Percentiles rank a stretch among this genome's conserved stretches.
phyloP scores from a whole-genome alignment of 2,113 vertebrate genomes.

The Nettapus auritus region DNA sequence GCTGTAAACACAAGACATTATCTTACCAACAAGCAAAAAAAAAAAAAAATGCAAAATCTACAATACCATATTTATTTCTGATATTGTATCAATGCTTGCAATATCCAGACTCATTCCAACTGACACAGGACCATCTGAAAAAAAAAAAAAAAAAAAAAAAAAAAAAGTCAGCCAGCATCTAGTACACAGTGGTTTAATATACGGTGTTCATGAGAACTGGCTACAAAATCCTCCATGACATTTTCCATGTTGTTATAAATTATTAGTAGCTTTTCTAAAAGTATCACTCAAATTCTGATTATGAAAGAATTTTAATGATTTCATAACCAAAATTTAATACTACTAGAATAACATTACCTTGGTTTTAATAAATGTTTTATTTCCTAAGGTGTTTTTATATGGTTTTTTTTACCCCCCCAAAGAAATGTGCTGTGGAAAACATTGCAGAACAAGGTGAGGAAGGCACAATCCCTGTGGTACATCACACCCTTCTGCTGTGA shows the following conservation, averaged over 20 bases:
- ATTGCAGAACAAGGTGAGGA: not conserved
- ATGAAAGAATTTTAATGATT: not conserved
- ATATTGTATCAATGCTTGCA: constrained; percentile 93
- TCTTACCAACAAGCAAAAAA: not conserved
- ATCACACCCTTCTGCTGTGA: not conserved
- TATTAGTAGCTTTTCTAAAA: not conserved
- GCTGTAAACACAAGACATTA: not conserved
- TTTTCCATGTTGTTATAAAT: not conserved
- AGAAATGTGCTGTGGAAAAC: not conserved
- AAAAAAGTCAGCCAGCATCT: not conserved
- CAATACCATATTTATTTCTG: constrained; percentile 92
- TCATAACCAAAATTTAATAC: not conserved
- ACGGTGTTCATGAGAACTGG: not conserved
- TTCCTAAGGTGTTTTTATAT: not conserved
- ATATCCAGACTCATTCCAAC: constrained; percentile 93
- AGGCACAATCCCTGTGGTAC: not conserved
- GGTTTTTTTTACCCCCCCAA: rapidly evolving
- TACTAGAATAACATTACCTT: not conserved
- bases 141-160: constrained; percentile 8
- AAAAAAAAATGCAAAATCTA: not conserved
- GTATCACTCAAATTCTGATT: not conserved
- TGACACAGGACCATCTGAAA: constrained; percentile 87
- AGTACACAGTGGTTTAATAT: not conserved
- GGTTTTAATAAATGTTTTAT: not conserved
- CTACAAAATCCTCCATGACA: not conserved